phyloP scores from a whole-genome alignment of 2,797 vertebrate species.

The Crypturellus tataupa region DNA sequence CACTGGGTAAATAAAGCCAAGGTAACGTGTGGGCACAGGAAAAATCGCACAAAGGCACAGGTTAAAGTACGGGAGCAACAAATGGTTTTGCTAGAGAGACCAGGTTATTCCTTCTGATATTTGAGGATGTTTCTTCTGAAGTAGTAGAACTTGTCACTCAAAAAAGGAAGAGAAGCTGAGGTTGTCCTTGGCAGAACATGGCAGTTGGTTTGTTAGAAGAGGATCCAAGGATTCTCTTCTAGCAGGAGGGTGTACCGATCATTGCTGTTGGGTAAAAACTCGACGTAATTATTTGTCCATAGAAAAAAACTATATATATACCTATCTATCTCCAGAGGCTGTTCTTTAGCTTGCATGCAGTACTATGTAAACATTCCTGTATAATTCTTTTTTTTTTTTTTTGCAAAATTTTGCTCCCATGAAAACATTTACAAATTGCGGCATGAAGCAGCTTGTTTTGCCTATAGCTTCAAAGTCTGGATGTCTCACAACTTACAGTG shows the following conservation, averaged over 20 bases:
- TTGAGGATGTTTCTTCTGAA: background rate
- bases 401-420: background rate
- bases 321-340: background rate
- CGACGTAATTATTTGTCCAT: background rate
- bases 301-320: background rate
- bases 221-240: background rate
- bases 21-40: background rate
- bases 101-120: background rate
- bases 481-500: constrained; percentile 15
- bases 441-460: constrained; percentile 57
- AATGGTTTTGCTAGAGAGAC: background rate
- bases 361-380: background rate
- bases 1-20: background rate
- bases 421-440: background rate
- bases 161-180: background rate
- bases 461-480: constrained; percentile 30
- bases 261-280: background rate
- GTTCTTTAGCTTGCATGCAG: background rate
- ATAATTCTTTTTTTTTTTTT: background rate
- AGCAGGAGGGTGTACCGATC: background rate
- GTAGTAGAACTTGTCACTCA: background rate
- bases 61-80: background rate
- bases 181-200: background rate
- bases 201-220: background rate
- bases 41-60: background rate